A percentile compares a stretch with the other conserved stretches of the same genome.
phyloP scores from a whole-genome alignment of 92 coral and sea anemone genomes.

The Plumapathes pennacea region DNA sequence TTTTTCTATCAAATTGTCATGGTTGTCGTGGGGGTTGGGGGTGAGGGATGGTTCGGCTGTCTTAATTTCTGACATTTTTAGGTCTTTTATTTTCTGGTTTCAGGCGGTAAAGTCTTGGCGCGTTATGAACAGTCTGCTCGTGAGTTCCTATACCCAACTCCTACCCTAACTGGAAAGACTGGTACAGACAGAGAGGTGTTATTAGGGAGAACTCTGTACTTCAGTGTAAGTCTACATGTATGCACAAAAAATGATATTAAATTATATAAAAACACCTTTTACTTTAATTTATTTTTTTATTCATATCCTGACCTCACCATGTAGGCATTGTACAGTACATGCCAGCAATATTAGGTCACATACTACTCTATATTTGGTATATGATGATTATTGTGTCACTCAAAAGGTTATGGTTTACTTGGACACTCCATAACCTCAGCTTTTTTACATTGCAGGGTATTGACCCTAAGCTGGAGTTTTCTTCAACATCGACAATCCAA shows the following conservation, averaged over 20 bases:
- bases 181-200: constrained; percentile 87
- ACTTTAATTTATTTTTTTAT: no score
- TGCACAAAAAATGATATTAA: not conserved
- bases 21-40: no score
- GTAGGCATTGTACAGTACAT: no score
- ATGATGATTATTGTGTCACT: no score
- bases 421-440: not conserved
- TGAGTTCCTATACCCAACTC: constrained; percentile 91
- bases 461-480: constrained; percentile 95
- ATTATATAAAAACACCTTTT: no score
- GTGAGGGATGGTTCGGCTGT: no score
- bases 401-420: no score
- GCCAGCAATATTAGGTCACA: no score
- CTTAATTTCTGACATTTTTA: not conserved
- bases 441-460: constrained; percentile 64
- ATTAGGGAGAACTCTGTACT: constrained; percentile 80
- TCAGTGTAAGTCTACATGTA: constrained; percentile 57
- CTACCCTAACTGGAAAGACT: constrained; percentile 92
- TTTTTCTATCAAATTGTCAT: no score
- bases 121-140: constrained; percentile 86
- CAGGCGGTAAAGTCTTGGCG: constrained; percentile 97
- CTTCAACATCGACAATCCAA: constrained; percentile 87
- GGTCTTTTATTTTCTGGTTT: not conserved
- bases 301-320: no score
- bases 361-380: no score